Evolutionary conservation across 2,113 vertebrate species (phyloP), one percentile per base, ranked within the genome.

Genomic region (Tyto alba): DNA sequence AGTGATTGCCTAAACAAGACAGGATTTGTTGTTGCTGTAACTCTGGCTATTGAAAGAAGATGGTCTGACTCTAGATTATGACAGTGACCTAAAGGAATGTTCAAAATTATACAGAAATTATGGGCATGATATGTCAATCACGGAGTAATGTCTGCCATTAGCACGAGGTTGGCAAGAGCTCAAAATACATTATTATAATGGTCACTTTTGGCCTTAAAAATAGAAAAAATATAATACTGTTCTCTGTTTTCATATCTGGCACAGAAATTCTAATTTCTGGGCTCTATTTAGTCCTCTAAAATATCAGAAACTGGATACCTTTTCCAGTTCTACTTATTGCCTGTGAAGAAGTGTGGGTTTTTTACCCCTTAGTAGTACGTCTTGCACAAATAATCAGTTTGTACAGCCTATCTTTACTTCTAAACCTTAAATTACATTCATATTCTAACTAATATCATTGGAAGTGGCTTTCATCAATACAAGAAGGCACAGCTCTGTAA

Each of bases 51-150:
- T 40, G 75, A 68, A 53, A 6, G 23, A 75, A 47, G 69, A 41
- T 45, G 67, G 50, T 6, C 30, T 73, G 41, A 48, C 68, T 63
- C 22, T 63, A 25, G 59, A 21, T 38, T 56, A 6, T 48, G 40
- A 34, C 7, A 19, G 40, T 43, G 25, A 29, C n/a, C 80, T 69
- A 23, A 57, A 69, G n/a, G 18, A 20, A 23, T 74, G 20, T 56
- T 86, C 12, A 85, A 80, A 91, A 41, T 48, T 34, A 19, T 11
- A 10, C 27, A 81, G 36, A 83, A 88, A n/a, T 90, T 41, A 22
- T 2, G 41, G 41, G 6, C 0, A 0, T 43, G 22, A 26, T 60
- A 29, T 41, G 40, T 69, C 53, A 76, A 1, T 76, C 1, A 1
- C 2, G 4, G 41, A 34, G 4, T 45, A 11, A 63, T 38, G 16